Base-by-base conservation (phyloP, 2,888 invertebrate genomes). In the Netelia melanura region DNA sequence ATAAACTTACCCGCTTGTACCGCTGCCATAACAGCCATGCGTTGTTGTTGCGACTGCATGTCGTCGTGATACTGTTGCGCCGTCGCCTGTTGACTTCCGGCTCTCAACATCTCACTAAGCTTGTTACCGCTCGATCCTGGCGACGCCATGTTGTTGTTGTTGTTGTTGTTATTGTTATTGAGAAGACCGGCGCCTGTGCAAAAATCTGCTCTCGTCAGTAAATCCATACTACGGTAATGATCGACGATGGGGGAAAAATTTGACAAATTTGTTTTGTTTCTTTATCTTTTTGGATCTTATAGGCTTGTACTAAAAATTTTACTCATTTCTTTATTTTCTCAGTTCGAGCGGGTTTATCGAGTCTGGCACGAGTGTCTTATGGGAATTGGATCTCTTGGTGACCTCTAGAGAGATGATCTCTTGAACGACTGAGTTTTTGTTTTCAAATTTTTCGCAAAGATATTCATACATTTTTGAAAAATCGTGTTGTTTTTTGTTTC, bases 91-190 rank as follows among this genome's bases (percentile, higher is more conserved):
- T 93, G 93, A 85, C 91, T 93, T 54, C 92, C 92, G 58, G 93
- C 92, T 79, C 94, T 89, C 54, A 93, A 90, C 92, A 94, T 93
- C 86, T 94, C 94, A 87, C 94, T 94, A 78, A 94, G 92, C 86
- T 94, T 94, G 89, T 92, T 94, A 81, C 92, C 92, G 81, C 93
- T 93, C 80, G 92, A 93, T 84, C 93, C 93, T 74, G 93, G 92
- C 84, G 94, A 94, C 44, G 94, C 93, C 91, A 94, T 94, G 87
- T 93, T 94, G 87, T 95, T 95, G 90, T 95, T 95, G 91, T 95
- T 96, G 91, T 96, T 96, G 91, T 96, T 96, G 91, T 95, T 96
- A 91, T 95, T 96, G 91, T 97, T 97, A 91, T 96, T 96, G 67
- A 97, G 94, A 92, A 94, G 96, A 92, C 96, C 96, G 84, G 96